A percentile compares a stretch with the other conserved stretches of the same genome.
These are phyloP conservation scores for Theristicus caerulescens DNA, from an alignment of 2,113 vertebrate species.

Conservation along the genomic window DNA sequence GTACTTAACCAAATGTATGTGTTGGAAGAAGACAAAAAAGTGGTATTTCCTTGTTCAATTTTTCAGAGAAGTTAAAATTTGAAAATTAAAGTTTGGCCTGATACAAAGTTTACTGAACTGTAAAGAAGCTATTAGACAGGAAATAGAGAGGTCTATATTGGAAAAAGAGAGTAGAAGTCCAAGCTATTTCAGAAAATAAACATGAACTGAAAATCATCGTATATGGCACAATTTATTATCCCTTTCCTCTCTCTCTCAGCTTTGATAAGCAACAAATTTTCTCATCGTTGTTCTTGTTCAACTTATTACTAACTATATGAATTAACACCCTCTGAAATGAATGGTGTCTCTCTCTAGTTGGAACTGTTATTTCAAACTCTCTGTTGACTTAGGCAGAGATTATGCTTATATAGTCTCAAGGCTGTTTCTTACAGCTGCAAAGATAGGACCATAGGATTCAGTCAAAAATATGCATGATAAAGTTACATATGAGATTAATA, in stretches of 20 bases:
- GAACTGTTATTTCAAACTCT: background rate
- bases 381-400: background rate
- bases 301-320: background rate
- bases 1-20: background rate
- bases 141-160: background rate
- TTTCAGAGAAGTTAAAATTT: background rate
- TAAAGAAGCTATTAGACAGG: background rate
- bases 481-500: background rate
- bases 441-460: background rate
- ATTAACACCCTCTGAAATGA: background rate
- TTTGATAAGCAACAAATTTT: background rate
- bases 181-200: background rate
- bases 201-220: background rate
- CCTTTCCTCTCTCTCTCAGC: background rate
- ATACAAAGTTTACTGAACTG: background rate
- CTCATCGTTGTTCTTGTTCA: background rate
- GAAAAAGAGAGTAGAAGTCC: background rate
- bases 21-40: background rate
- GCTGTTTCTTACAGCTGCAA: background rate
- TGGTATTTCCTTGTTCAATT: background rate
- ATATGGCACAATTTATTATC: background rate
- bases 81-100: background rate
- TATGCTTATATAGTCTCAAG: background rate
- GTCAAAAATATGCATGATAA: background rate
- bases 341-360: background rate